Conservation (phyloP, 2,888 invertebrate genomes). For the Norana najaformis region DNA sequence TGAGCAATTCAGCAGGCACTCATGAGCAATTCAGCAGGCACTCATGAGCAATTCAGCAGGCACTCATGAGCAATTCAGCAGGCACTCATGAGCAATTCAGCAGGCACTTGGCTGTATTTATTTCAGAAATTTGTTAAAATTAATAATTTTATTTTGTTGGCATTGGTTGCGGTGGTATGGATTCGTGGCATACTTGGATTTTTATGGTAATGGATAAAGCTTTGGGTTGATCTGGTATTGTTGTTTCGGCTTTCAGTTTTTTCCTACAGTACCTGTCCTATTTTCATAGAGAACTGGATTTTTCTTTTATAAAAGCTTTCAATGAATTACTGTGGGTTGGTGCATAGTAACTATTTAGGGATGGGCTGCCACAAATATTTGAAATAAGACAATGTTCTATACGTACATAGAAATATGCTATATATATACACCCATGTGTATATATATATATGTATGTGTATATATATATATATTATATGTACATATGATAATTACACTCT, state of each 20-base stretch:
- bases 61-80: background rate
- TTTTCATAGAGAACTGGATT: background rate
- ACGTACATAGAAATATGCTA: too few species aligned
- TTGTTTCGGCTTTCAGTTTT: background rate
- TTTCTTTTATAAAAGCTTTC: too few species aligned
- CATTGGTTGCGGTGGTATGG: background rate
- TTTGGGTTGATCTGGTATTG: background rate
- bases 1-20: background rate
- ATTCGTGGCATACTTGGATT: background rate
- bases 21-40: too few species aligned
- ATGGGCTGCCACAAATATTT: too few species aligned
- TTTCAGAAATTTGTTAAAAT: background rate
- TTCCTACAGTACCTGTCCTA: background rate
- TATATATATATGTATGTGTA: too few species aligned
- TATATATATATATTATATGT: too few species aligned
- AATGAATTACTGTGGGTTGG: too few species aligned
- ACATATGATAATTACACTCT: too few species aligned
- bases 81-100: too few species aligned
- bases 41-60: background rate
- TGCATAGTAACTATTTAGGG: too few species aligned
- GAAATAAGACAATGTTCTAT: too few species aligned
- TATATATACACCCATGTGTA: too few species aligned
- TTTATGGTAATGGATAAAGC: background rate
- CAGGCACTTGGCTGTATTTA: background rate
- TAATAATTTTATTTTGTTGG: background rate